Percentiles rank a stretch among this genome's conserved stretches.
Evolutionary conservation across 2,797 vertebrate genomes (phyloP).

Genomic region (Eospalax fontanierii): DNA sequence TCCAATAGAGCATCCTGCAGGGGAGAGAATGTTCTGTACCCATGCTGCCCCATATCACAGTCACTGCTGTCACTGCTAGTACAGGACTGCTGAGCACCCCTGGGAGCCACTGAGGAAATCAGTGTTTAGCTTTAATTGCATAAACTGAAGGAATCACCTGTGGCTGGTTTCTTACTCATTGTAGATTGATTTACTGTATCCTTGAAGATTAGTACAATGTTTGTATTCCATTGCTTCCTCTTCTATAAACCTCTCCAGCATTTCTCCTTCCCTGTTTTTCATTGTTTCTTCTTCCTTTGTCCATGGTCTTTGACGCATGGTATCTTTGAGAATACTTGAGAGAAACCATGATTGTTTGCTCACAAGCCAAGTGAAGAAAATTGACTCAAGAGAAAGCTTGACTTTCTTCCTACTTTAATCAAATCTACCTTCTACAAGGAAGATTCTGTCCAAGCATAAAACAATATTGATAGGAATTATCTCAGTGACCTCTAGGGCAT

Average conservation of each 20-base stretch:
- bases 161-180: neutral
- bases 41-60: neutral
- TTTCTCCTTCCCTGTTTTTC: conserved; percentile 20
- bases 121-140: conserved; percentile 1
- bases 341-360: neutral
- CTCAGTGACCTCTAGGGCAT: conserved; percentile 18
- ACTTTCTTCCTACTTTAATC: conserved; percentile 15
- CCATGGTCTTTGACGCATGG: conserved; percentile 8
- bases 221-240: neutral
- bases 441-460: neutral
- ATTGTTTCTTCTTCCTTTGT: neutral
- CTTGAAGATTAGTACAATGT: neutral
- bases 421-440: neutral
- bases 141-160: neutral
- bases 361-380: neutral
- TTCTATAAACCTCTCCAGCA: neutral
- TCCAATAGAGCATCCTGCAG: neutral
- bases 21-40: neutral
- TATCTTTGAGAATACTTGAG: neutral
- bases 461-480: conserved; percentile 39
- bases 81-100: neutral
- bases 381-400: neutral
- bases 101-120: neutral
- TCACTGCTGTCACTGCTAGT: too few relatives aligned
- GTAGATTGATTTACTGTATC: neutral